A percentile compares a stretch with the other conserved stretches of the same genome.
Evolutionary conservation across 2,797 vertebrate species (phyloP).

Genomic region (Toxotes lorentzi): DNA sequence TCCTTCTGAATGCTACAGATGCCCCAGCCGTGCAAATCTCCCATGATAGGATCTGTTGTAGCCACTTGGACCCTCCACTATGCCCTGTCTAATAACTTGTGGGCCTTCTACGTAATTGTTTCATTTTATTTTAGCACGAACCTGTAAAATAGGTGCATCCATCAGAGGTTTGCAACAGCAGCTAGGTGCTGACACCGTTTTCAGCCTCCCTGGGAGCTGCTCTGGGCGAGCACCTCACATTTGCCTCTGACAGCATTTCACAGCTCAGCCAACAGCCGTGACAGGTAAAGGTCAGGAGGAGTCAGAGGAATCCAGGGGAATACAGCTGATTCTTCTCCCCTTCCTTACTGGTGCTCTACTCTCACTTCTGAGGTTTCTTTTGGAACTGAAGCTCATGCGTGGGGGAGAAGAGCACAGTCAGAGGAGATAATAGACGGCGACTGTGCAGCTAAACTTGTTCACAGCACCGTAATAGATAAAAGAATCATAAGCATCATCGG

Average conservation of each 20-base stretch:
- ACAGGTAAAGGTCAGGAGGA: constrained; percentile 59
- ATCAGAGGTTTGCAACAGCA: constrained; percentile 10
- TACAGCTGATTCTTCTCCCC: constrained; percentile 15
- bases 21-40: background rate
- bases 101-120: constrained; percentile 27
- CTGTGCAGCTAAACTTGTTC: constrained; percentile 15
- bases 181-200: constrained; percentile 25
- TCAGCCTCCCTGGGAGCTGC: constrained; percentile 18
- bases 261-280: constrained; percentile 44
- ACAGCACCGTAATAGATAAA: constrained; percentile 20
- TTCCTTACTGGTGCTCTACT: constrained; percentile 30
- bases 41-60: background rate
- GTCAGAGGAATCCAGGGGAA: constrained; percentile 28
- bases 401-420: constrained; percentile 1
- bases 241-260: constrained; percentile 40
- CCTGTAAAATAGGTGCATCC: constrained; percentile 6
- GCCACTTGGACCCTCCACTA: background rate
- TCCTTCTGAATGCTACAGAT: background rate
- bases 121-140: constrained; percentile 23
- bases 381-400: background rate
- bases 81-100: constrained; percentile 8
- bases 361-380: background rate
- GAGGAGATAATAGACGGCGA: background rate
- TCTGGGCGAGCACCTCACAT: constrained; percentile 35
- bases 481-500: constrained; percentile 19